Percentiles rank a stretch among this genome's conserved stretches.
Conservation (phyloP, 1,140 invertebrate genomes). For the Zaprionus davidi region DNA sequence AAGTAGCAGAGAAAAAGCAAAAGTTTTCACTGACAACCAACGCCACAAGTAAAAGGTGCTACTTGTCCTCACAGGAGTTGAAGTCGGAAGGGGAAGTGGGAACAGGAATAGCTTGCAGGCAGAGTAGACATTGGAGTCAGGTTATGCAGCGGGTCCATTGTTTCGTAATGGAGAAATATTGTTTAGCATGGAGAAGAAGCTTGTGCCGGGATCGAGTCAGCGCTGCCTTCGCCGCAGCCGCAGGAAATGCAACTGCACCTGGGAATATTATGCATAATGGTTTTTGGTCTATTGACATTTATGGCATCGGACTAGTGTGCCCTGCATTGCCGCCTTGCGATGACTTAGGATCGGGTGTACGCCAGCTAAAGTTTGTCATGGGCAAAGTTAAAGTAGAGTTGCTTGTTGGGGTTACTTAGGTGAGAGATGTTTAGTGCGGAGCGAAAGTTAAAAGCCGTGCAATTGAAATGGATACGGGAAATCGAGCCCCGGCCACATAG, state of each 20-base stretch:
- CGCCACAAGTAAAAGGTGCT: slow-evolving; percentile 77
- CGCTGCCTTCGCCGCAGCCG: slow-evolving; percentile 23
- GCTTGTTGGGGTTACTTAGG: slow-evolving; percentile 45
- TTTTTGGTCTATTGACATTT: slow-evolving; percentile 81
- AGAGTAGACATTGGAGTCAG: slow-evolving; percentile 13
- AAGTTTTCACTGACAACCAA: slow-evolving; percentile 70
- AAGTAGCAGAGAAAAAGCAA: slow-evolving; percentile 53
- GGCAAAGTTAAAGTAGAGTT: slow-evolving; percentile 47
- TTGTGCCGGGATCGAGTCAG: slow-evolving; percentile 12
- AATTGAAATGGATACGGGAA: slow-evolving; percentile 55
- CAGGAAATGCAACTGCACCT: slow-evolving; percentile 9
- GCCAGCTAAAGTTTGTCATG: slow-evolving; percentile 35
- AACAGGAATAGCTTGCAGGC: slow-evolving; percentile 10
- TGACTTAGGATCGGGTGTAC: slow-evolving; percentile 14
- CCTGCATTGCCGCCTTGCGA: not conserved
- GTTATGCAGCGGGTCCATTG: slow-evolving; percentile 60
- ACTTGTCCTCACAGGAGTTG: slow-evolving; percentile 56
- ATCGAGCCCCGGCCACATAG: slow-evolving; percentile 2
- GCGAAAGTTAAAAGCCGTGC: slow-evolving; percentile 55
- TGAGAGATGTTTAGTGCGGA: slow-evolving; percentile 44
- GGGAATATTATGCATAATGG: slow-evolving; percentile 74
- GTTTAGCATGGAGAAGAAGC: slow-evolving; percentile 61
- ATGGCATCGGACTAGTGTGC: slow-evolving; percentile 55
- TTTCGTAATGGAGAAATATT: slow-evolving; percentile 79
- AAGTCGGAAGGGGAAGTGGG: not conserved